Evolutionary conservation across 35 echinoderm and acorn worm species (phyloP).

Genomic region (Hemicentrotus pulcherrimus): DNA sequence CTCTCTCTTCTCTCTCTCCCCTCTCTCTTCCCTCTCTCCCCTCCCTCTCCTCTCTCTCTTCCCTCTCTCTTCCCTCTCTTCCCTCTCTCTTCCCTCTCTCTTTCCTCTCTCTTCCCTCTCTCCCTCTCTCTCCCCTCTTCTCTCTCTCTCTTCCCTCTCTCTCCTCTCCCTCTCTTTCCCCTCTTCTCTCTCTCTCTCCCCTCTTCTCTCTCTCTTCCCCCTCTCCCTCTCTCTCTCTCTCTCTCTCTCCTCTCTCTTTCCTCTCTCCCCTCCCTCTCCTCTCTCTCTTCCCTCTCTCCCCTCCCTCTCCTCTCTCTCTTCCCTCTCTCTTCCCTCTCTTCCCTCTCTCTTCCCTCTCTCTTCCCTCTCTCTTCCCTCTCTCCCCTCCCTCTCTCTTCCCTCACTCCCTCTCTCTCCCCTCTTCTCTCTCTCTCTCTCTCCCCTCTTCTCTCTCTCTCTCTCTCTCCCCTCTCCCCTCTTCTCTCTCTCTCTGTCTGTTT

Average conservation of each 20-base stretch:
- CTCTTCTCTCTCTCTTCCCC: too few relatives aligned
- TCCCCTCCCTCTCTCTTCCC: neutral
- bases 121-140: neutral
- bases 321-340: too few relatives aligned
- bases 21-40: too few relatives aligned
- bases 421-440: neutral
- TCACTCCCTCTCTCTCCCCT: neutral
- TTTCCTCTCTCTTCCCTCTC: too few relatives aligned
- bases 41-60: too few relatives aligned
- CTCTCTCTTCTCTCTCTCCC: too few relatives aligned
- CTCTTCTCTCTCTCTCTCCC: neutral
- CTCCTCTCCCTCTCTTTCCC: neutral
- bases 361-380: too few relatives aligned
- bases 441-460: neutral
- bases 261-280: too few relatives aligned
- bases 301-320: too few relatives aligned
- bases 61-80: neutral
- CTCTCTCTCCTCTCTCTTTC: neutral
- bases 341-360: too few relatives aligned
- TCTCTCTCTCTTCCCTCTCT: neutral
- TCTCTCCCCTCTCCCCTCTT: neutral
- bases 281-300: neutral
- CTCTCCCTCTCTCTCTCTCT: neutral
- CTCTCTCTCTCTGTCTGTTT: neutral
- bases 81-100: neutral